Base-by-base conservation (phyloP, 2,797 vertebrate species). In the Tenualosa thibaudeaui region DNA sequence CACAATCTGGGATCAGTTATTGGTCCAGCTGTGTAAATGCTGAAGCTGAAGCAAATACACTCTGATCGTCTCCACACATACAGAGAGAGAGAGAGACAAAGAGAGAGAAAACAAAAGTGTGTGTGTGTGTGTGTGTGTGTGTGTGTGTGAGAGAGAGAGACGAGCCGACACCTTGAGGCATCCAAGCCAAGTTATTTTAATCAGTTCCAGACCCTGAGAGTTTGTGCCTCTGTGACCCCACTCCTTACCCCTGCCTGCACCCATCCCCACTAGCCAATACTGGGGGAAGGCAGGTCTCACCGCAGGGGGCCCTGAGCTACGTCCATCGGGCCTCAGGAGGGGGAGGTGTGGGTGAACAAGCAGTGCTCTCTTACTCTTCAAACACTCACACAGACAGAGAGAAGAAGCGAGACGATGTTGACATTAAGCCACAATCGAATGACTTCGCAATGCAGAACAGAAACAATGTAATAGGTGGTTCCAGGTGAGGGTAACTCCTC, bases 171-270 rank as follows among this genome's bases (percentile, higher is more conserved):
- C 85, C 81, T n/a, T 46, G 54, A 58, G 81, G 49, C 58, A 84
- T 82, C 81, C 53, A 83, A 24, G 71, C 81, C 83, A 86, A 92
- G 90, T 85, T 88, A 89, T 92, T 93, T 89, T 92, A 92, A 93
- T 92, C 91, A 92, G 86, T 91, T 90, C 90, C 93, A 94, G 91
- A 91, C 86, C 84, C 84, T 87, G 75, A 5, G 51, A 65, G 75
- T 82, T 78, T 62, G 22, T 56, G 15, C 24, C 58, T 24, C 7
- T 2, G n/a, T 62, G 58, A 62, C 58, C 58, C n/a, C 58, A 62
- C 58, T 62, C 58, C 7, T 0, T 2, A 24, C 6, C 58, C 58
- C 49, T 62, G 22, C 58, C 58, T 10, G 8, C 58, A 24, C 22
- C n/a, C 58, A 62, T 5, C 6, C n/a, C n/a, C 58, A 24, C 22